A percentile compares a stretch with the other conserved stretches of the same genome.
Evolutionary conservation across 2,113 vertebrate species (phyloP).

Genomic region (Daboia siamensis): DNA sequence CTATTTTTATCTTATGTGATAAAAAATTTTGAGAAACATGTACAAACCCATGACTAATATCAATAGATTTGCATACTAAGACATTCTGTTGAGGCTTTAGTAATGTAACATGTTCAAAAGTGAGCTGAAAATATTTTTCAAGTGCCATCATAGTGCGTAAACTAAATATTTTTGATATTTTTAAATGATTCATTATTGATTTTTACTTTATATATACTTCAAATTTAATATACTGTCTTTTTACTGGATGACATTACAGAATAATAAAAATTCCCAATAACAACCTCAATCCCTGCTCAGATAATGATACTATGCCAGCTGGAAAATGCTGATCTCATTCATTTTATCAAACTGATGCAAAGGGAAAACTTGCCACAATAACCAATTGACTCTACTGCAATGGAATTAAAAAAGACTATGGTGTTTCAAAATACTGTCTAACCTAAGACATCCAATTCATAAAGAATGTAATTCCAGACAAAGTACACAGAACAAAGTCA

Average conservation of each 20-base stretch:
- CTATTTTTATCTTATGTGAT: neutral
- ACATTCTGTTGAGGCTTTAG: neutral
- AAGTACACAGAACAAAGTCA: neutral
- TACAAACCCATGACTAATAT: neutral
- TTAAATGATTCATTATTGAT: neutral
- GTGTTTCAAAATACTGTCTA: neutral
- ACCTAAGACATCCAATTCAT: neutral
- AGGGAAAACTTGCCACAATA: neutral
- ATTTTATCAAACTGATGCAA: neutral
- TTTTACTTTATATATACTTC: neutral
- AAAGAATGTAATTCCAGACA: neutral
- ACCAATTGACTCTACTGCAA: neutral
- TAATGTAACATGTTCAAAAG: neutral
- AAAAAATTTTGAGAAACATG: neutral
- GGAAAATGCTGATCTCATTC: neutral
- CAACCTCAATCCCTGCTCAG: neutral
- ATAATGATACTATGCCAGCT: neutral
- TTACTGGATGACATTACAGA: neutral
- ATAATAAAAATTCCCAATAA: neutral
- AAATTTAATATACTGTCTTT: neutral
- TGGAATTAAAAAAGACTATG: neutral
- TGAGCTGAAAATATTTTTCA: neutral
- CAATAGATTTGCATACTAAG: neutral
- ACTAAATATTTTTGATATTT: neutral
- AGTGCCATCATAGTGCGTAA: neutral